Percentiles rank a stretch among this genome's conserved stretches.
These are phyloP conservation scores for Microcaecilia unicolor DNA, from an alignment of 2,797 vertebrate genomes.

Conservation along the genomic window DNA sequence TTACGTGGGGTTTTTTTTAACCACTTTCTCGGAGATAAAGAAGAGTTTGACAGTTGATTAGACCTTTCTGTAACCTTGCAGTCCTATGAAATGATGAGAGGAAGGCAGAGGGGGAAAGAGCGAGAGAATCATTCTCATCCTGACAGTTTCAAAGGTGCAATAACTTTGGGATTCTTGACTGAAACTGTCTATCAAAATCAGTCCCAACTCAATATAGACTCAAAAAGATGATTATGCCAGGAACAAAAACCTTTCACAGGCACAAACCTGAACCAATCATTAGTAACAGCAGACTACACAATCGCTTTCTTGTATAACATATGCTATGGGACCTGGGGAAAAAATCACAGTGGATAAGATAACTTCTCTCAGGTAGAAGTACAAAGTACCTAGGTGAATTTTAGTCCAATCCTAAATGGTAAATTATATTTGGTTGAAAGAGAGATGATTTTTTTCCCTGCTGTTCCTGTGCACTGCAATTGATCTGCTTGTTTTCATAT, in stretches of 20 bases:
- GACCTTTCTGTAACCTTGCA: slow-evolving; percentile 71
- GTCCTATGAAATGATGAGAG: slow-evolving; percentile 62
- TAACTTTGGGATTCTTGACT: slow-evolving; percentile 73
- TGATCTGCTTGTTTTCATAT: background rate
- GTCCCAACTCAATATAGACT: slow-evolving; percentile 58
- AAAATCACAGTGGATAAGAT: slow-evolving; percentile 58
- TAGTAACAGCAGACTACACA: slow-evolving; percentile 32
- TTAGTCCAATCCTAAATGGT: slow-evolving; percentile 50
- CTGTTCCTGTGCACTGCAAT: background rate
- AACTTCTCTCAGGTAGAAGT: no score
- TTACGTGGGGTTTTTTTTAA: slow-evolving; percentile 50
- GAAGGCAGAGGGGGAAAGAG: slow-evolving; percentile 31
- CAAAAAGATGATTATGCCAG: slow-evolving; percentile 53
- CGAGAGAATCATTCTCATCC: slow-evolving; percentile 53
- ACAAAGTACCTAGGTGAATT: slow-evolving; percentile 44
- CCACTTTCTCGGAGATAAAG: slow-evolving; percentile 64
- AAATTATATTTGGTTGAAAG: slow-evolving; percentile 42
- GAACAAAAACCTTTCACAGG: slow-evolving; percentile 50
- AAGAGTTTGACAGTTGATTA: slow-evolving; percentile 76
- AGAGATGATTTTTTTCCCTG: slow-evolving; percentile 1
- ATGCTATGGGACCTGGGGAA: slow-evolving; percentile 48
- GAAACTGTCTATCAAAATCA: slow-evolving; percentile 75
- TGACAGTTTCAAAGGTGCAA: slow-evolving; percentile 63
- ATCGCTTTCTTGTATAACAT: slow-evolving; percentile 44
- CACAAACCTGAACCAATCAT: slow-evolving; percentile 61